phyloP scores from a whole-genome alignment of 2,797 vertebrate genomes.

The Sitta carolinensis region DNA sequence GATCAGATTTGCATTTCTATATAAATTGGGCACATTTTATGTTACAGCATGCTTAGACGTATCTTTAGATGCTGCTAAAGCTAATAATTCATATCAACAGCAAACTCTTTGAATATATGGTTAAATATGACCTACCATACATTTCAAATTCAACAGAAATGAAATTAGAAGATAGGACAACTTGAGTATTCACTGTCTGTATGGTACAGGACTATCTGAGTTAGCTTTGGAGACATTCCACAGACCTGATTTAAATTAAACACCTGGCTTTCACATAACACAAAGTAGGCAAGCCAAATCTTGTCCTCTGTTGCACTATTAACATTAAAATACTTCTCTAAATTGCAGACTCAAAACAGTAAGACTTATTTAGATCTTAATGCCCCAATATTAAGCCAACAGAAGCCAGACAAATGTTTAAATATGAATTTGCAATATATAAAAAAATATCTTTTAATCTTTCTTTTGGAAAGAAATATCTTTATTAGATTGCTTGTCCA shows the following conservation, averaged over 20 bases:
- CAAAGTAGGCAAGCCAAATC: background rate
- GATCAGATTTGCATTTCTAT: background rate
- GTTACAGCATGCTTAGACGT: background rate
- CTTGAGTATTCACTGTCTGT: background rate
- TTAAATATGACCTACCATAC: background rate
- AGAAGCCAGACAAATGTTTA: background rate
- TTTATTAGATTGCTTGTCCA: background rate
- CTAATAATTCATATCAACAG: background rate
- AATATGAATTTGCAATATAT: background rate
- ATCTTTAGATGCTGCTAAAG: background rate
- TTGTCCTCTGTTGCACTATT: background rate
- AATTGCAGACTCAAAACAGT: background rate
- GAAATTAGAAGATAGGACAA: background rate
- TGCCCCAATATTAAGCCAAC: background rate
- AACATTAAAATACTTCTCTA: background rate
- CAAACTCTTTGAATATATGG: background rate
- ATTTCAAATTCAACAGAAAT: background rate
- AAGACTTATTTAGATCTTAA: background rate
- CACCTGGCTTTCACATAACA: background rate
- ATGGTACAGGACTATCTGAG: background rate
- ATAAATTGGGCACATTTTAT: background rate
- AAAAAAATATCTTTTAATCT: background rate
- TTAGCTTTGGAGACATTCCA: background rate
- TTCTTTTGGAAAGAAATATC: background rate
- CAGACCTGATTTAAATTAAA: background rate